These are phyloP conservation scores for Leptodactylus fallax DNA, from an alignment of 2,797 vertebrate genomes.

Conservation along the genomic window DNA sequence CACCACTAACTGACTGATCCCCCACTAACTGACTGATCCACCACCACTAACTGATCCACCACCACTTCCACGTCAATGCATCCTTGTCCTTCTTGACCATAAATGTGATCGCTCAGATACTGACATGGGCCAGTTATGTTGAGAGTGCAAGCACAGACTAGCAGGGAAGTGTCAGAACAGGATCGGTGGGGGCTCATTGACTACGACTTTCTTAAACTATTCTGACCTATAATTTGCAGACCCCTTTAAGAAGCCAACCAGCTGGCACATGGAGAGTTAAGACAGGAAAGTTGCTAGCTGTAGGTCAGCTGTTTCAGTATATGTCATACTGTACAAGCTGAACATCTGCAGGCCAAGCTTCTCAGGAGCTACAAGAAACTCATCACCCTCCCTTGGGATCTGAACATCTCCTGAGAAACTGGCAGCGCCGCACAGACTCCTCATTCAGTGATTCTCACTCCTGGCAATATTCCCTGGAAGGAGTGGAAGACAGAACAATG, in stretches of 20 bases:
- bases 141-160: no score
- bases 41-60: no score
- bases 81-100: no score
- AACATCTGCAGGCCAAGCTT: slow-evolving; percentile 8
- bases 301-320: neutral
- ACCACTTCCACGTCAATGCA: no score
- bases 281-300: neutral
- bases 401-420: slow-evolving; percentile 35
- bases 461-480: slow-evolving; percentile 38
- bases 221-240: no score
- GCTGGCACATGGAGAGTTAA: neutral
- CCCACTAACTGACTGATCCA: no score
- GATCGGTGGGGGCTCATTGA: no score
- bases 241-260: neutral
- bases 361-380: slow-evolving; percentile 6
- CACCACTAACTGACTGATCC: no score
- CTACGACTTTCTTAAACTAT: no score
- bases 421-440: slow-evolving; percentile 44
- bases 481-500: slow-evolving; percentile 52
- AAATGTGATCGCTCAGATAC: no score
- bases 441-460: slow-evolving; percentile 14
- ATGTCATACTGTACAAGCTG: neutral
- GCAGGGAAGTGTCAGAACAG: no score
- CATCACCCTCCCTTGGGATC: slow-evolving; percentile 18
- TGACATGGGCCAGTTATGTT: no score